These are phyloP conservation scores for Psephotus haematonotus DNA, from an alignment of 2,113 vertebrate species.

Conservation along the genomic window DNA sequence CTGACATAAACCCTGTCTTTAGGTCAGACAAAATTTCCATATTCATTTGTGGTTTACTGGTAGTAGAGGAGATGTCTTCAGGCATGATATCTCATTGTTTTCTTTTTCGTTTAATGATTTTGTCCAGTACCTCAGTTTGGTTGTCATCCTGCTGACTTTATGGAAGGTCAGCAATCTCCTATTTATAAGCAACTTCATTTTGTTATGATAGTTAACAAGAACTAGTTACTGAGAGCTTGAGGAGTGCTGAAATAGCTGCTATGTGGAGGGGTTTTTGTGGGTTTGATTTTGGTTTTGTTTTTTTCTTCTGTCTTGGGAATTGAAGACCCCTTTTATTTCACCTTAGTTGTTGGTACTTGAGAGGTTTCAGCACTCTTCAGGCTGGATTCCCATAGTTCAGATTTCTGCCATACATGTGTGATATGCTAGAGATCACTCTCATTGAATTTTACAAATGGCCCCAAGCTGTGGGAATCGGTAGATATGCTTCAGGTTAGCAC, in stretches of 20 bases:
- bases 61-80: background rate
- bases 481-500: background rate
- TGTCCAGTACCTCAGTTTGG: background rate
- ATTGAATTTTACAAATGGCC: background rate
- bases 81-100: background rate
- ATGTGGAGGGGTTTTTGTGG: background rate
- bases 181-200: background rate
- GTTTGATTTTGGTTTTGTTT: background rate
- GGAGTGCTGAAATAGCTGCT: background rate
- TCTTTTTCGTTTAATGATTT: background rate
- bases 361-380: background rate
- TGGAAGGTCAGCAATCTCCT: background rate
- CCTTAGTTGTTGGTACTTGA: background rate
- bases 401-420: background rate
- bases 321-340: background rate
- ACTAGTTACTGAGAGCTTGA: background rate
- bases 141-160: background rate
- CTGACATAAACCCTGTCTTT: background rate
- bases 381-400: background rate
- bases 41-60: background rate
- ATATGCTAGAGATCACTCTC: background rate
- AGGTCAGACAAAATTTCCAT: background rate
- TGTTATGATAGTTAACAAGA: background rate
- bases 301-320: background rate
- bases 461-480: background rate